Evolutionary conservation across 2,888 invertebrate genomes (phyloP), one percentile per base, ranked within the genome.

Genomic region (Coremacera marginata): DNA sequence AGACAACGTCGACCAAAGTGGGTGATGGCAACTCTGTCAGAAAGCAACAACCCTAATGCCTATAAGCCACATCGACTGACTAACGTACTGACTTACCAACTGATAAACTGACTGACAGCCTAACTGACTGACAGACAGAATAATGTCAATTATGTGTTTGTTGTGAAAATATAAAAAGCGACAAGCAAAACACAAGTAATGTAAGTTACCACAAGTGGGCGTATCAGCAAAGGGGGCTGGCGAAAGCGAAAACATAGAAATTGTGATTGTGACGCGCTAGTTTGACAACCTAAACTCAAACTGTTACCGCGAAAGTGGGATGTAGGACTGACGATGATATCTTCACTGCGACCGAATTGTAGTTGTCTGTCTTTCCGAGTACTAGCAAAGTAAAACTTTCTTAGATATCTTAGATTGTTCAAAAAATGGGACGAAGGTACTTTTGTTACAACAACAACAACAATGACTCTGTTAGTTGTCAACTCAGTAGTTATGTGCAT

Each of bases 101-200:
- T 25, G 22, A 44, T 19, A 22, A 34, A n/a, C 34, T n/a, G 37
- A n/a, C 34, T n/a, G 37, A 34, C 65, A 37, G 65, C 31, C 7
- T 8, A 31, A 34, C 11, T 65, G 65, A 37, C 37, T 67, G 67
- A 49, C 22, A 11, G 67, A 67, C 67, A 51, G 51, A 68, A 68
- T 51, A 68, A 68, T 68, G 51, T 68, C 68, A 68, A 68, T 68
- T 68, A 68, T 68, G 25, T 68, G 68, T 49, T 68, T 51, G 68
- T 51, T 25, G 27, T 51, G 34, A 8, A 31, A 19, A 63, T 19
- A 22, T 8, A 63, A 19, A n/a, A 31, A 63, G 34, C 31, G 34
- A 51, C 51, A 27, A 25, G 3, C 49, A 49, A 51, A 27, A 49
- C 3, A 44, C 22, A 19, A n/a, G 2, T 44, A 44, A 11, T 11